A percentile compares a stretch with the other conserved stretches of the same genome.
Evolutionary conservation across 2,797 vertebrate genomes (phyloP).

Genomic region (Adelosebastes latens): DNA sequence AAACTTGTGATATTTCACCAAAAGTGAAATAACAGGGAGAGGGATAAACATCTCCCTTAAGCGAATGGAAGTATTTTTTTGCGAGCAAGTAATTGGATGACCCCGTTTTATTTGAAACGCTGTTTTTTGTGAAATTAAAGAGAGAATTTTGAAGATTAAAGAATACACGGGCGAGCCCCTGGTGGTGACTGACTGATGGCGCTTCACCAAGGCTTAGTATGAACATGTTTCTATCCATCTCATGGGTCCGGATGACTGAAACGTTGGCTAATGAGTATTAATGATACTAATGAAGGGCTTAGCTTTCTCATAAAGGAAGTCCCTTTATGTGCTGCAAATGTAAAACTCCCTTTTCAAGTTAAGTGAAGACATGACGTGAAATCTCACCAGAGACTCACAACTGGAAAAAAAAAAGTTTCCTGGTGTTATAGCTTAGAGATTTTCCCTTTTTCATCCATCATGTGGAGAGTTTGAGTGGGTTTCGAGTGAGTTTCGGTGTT

Average conservation of each 20-base stretch:
- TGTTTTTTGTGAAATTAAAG: constrained; percentile 42
- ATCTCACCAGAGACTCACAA: constrained; percentile 13
- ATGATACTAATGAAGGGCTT: constrained; percentile 45
- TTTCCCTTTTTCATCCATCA: constrained; percentile 38
- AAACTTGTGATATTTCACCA: constrained; percentile 40
- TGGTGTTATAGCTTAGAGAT: constrained; percentile 4
- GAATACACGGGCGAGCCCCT: constrained; percentile 16
- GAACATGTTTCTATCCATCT: constrained; percentile 51
- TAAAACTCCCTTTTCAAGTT: constrained; percentile 6
- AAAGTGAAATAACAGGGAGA: constrained; percentile 32
- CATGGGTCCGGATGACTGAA: constrained; percentile 55
- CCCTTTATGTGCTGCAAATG: constrained; percentile 2
- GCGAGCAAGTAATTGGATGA: constrained; percentile 50
- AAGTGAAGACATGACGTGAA: neutral
- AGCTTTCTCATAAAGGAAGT: constrained; percentile 23
- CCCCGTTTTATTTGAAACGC: constrained; percentile 45
- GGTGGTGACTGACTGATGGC: constrained; percentile 36
- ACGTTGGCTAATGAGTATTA: constrained; percentile 51
- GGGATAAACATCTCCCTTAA: constrained; percentile 44
- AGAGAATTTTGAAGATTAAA: constrained; percentile 42
- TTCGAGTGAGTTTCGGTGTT: constrained; percentile 31
- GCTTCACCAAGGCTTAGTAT: constrained; percentile 9
- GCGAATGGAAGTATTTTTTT: constrained; percentile 24
- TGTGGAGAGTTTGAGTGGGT: constrained; percentile 41
- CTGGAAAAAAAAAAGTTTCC: neutral